Evolutionary conservation across 2,888 invertebrate genomes (phyloP).

Genomic region (Plebejus anna): DNA sequence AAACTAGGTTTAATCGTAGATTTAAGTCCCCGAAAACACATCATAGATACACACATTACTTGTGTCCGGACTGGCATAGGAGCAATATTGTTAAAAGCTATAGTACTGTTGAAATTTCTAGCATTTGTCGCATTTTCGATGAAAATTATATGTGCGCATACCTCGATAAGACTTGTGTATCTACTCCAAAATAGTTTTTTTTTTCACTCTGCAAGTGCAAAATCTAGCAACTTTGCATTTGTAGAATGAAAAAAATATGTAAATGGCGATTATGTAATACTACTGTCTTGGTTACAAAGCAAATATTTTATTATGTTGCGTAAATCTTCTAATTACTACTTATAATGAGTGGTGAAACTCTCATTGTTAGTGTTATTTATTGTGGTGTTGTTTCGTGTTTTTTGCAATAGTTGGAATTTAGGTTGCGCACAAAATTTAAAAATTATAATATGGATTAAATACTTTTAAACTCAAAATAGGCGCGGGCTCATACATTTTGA

Average conservation of each 20-base stretch:
- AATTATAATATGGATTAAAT: not conserved
- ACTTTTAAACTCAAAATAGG: too few relatives aligned
- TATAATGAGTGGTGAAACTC: not conserved
- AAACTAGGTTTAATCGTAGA: not conserved
- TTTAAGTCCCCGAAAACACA: constrained; percentile 16
- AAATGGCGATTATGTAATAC: not conserved
- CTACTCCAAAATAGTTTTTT: not conserved
- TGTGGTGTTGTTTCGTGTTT: not conserved
- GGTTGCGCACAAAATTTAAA: not conserved
- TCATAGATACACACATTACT: not conserved
- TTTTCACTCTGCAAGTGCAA: not conserved
- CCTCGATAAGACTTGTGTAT: not conserved
- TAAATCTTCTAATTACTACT: not conserved
- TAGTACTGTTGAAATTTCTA: not conserved
- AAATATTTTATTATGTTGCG: not conserved
- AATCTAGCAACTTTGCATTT: not conserved
- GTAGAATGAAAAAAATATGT: not conserved
- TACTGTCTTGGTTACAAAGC: not conserved
- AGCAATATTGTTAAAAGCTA: not conserved
- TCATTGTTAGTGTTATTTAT: constrained; percentile 7
- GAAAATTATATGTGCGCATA: not conserved
- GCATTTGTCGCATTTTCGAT: not conserved
- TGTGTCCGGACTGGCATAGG: not conserved
- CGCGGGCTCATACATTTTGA: too few relatives aligned
- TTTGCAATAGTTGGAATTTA: not conserved